Percentiles rank a stretch among this genome's conserved stretches.
These are phyloP conservation scores for Aporophyla nigra DNA, from an alignment of 2,888 invertebrate species.

Conservation along the genomic window DNA sequence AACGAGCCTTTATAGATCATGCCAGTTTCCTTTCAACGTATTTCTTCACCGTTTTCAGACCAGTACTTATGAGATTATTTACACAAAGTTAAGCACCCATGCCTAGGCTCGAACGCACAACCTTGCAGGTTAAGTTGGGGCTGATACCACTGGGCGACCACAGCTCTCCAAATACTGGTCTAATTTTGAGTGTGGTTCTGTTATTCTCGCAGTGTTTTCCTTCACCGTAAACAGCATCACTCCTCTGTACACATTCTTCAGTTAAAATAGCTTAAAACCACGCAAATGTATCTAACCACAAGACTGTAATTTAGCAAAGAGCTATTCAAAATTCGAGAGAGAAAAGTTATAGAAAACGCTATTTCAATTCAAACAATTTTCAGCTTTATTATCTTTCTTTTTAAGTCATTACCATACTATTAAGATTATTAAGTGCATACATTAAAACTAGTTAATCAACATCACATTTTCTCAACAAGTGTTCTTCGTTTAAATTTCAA, in stretches of 20 bases:
- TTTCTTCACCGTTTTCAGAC: too few relatives aligned
- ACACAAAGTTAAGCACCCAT: too few relatives aligned
- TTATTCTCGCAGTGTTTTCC: background rate
- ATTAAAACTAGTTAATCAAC: conserved; percentile 40
- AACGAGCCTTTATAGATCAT: too few relatives aligned
- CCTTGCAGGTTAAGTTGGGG: too few relatives aligned
- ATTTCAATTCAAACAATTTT: conserved; percentile 11
- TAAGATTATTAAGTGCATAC: conserved; percentile 35
- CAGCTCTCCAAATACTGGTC: too few relatives aligned
- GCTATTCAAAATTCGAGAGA: background rate
- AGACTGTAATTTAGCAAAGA: background rate
- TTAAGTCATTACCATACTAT: conserved; percentile 23
- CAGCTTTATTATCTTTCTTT: conserved; percentile 3
- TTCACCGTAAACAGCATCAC: background rate
- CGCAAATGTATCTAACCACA: conserved; percentile 2
- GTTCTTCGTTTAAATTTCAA: conserved; percentile 18
- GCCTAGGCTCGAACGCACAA: too few relatives aligned
- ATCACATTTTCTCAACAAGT: conserved; percentile 25
- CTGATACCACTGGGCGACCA: too few relatives aligned
- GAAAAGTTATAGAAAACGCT: background rate
- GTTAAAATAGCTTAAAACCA: background rate
- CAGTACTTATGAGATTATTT: too few relatives aligned
- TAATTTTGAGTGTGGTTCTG: too few relatives aligned
- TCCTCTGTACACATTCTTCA: background rate
- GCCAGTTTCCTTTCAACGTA: too few relatives aligned